Evolutionary conservation across 1,140 invertebrate genomes (phyloP).

Genomic region (Nixonia krombeini): DNA sequence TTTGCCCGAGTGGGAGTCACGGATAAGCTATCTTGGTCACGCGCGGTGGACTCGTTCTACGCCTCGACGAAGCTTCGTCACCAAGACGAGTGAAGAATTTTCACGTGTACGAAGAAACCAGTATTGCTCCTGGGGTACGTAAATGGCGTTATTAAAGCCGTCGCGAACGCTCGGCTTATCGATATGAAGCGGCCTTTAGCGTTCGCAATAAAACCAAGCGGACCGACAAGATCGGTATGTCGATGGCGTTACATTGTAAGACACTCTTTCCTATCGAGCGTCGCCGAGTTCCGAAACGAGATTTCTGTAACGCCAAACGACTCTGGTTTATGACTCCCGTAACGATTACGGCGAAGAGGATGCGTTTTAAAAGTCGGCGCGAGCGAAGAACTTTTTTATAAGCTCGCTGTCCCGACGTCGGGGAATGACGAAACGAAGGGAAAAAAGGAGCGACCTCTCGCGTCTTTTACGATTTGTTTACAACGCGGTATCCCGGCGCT

Average conservation of each 20-base stretch:
- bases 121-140: no score
- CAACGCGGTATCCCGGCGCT: slow-evolving; percentile 43
- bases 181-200: no score
- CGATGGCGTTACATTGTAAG: slow-evolving; percentile 7
- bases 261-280: slow-evolving; percentile 23
- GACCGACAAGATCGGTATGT: neutral
- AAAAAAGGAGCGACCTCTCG: slow-evolving; percentile 40
- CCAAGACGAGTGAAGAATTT: no score
- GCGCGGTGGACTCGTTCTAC: no score
- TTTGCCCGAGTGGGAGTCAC: slow-evolving; percentile 52
- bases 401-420: slow-evolving; percentile 36
- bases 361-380: slow-evolving; percentile 59
- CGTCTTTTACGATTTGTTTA: slow-evolving; percentile 66
- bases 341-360: slow-evolving; percentile 53
- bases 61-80: no score
- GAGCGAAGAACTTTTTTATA: slow-evolving; percentile 60
- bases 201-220: no score
- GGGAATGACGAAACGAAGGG: slow-evolving; percentile 50
- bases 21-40: slow-evolving; percentile 54
- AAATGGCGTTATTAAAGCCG: no score
- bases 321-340: slow-evolving; percentile 57
- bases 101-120: no score
- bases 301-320: slow-evolving; percentile 55
- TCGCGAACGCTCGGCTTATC: no score
- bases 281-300: slow-evolving; percentile 28